phyloP scores from a whole-genome alignment of 2,113 vertebrate genomes.

The Leucoraja erinaceus region DNA sequence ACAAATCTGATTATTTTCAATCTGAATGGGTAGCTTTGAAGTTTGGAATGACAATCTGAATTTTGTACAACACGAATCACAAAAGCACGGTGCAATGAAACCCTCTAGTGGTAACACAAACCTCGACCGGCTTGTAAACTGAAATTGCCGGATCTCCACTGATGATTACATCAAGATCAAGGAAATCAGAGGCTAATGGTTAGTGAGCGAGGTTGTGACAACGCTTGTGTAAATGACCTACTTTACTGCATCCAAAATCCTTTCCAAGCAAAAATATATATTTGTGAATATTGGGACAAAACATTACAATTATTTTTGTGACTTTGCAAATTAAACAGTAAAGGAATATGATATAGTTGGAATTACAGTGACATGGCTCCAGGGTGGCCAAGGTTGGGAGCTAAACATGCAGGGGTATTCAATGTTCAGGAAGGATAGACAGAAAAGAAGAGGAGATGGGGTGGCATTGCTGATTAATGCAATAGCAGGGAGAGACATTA shows the following conservation, averaged over 20 bases:
- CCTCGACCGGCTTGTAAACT: constrained; percentile 33
- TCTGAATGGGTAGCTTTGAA: constrained; percentile 45
- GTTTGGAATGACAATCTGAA: constrained; percentile 42
- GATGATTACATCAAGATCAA: neutral
- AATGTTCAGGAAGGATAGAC: no score
- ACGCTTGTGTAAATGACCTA: constrained; percentile 8
- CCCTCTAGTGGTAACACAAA: constrained; percentile 40
- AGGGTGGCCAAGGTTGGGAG: no score
- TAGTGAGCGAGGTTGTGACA: neutral
- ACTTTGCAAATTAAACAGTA: neutral
- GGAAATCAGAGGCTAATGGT: neutral
- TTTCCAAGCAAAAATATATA: neutral
- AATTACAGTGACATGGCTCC: no score
- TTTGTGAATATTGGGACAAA: neutral
- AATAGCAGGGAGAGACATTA: no score
- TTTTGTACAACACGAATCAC: constrained; percentile 50
- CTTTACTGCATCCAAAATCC: neutral
- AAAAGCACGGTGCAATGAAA: constrained; percentile 40
- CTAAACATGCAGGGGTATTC: no score
- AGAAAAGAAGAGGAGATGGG: no score
- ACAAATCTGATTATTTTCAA: constrained; percentile 43
- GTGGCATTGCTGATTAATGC: no score
- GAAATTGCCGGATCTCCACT: neutral
- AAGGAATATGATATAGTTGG: no score
- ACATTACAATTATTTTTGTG: neutral